Conservation (phyloP, 1,140 invertebrate genomes). For the Drosophila truncata region DNA sequence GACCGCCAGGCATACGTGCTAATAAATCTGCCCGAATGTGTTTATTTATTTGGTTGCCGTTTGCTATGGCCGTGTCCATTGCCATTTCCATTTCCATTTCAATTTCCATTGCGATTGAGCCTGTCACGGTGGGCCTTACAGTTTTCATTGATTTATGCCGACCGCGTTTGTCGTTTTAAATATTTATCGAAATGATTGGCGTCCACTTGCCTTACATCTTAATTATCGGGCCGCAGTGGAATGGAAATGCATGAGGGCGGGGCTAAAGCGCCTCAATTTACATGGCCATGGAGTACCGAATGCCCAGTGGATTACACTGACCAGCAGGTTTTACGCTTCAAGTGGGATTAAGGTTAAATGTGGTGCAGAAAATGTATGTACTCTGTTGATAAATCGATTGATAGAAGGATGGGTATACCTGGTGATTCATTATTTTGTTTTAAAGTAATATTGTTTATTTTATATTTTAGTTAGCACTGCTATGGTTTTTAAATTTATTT, state of each 20-base stretch:
- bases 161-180: constrained; percentile 63
- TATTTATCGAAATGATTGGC: constrained; percentile 67
- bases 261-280: constrained; percentile 46
- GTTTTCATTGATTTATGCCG: constrained; percentile 60
- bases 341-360: not conserved
- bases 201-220: constrained; percentile 59
- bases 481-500: not conserved
- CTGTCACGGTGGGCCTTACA: constrained; percentile 39
- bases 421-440: not conserved
- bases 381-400: rapidly evolving
- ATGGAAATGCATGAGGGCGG: constrained; percentile 42
- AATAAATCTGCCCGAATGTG: constrained; percentile 68
- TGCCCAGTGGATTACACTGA: constrained; percentile 48
- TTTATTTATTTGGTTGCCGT: constrained; percentile 58
- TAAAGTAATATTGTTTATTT: not conserved
- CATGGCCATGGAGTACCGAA: constrained; percentile 35
- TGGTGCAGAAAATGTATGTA: not conserved
- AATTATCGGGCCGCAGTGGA: constrained; percentile 43
- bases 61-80: not conserved
- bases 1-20: constrained; percentile 50
- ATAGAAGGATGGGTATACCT: not conserved
- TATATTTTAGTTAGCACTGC: not conserved
- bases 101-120: constrained; percentile 16
- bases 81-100: constrained; percentile 11
- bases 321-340: not conserved